These are phyloP conservation scores for Metallyticus violacea DNA, from an alignment of 2,888 invertebrate species.

Conservation along the genomic window DNA sequence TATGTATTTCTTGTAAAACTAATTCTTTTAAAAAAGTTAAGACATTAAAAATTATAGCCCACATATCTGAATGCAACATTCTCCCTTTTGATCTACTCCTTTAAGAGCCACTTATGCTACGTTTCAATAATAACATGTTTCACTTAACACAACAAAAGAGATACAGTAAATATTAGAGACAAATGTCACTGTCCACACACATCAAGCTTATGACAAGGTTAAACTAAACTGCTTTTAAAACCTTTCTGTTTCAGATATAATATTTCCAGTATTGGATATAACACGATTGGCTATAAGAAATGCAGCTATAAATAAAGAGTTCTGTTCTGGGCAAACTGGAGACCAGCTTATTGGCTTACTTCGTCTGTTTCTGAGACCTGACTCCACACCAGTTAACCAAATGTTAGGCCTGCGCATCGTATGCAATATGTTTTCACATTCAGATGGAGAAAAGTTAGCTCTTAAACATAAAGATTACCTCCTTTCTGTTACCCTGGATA, in stretches of 20 bases:
- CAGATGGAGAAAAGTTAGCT: conserved; percentile 61
- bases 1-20: too few relatives aligned
- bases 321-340: conserved; percentile 49
- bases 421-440: conserved; percentile 76
- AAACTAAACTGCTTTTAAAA: too few relatives aligned
- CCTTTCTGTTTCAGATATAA: conserved; percentile 55
- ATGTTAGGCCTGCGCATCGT: conserved; percentile 75
- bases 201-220: too few relatives aligned
- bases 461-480: conserved; percentile 55
- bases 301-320: conserved; percentile 56
- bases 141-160: too few relatives aligned
- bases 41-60: too few relatives aligned
- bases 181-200: too few relatives aligned
- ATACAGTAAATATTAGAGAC: too few relatives aligned
- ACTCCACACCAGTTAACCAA: conserved; percentile 66
- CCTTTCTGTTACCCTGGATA: conserved; percentile 53
- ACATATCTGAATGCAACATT: too few relatives aligned
- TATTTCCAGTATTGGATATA: conserved; percentile 88
- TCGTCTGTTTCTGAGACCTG: conserved; percentile 43
- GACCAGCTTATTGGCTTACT: conserved; percentile 42
- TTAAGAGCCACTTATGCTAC: too few relatives aligned
- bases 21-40: too few relatives aligned
- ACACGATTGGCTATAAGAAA: conserved; percentile 78
- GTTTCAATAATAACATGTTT: too few relatives aligned
- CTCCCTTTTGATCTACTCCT: too few relatives aligned